phyloP scores from a whole-genome alignment of 2,113 vertebrate genomes.

The Ameiurus melas region DNA sequence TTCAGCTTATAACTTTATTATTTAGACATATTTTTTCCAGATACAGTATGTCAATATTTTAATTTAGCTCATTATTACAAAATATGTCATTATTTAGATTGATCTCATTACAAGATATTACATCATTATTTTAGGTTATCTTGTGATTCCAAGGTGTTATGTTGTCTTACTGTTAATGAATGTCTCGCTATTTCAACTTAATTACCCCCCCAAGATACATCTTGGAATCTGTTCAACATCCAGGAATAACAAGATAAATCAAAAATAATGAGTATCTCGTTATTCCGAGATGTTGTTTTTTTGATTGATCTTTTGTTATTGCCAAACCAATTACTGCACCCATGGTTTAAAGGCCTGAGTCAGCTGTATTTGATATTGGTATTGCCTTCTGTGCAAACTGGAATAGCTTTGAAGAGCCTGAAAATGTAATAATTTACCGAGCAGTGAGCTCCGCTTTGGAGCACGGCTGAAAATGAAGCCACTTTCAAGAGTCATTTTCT shows the following conservation, averaged over 20 bases:
- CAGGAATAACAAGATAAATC: no score
- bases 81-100: neutral
- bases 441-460: neutral
- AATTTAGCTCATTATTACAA: neutral
- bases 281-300: neutral
- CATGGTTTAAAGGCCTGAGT: neutral
- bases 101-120: neutral
- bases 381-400: neutral
- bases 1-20: no score
- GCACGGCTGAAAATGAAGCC: neutral
- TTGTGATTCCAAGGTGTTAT: no score
- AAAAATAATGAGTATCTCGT: neutral
- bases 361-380: neutral
- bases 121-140: no score
- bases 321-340: neutral
- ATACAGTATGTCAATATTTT: neutral
- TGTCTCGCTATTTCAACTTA: no score
- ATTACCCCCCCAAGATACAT: no score
- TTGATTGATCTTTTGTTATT: neutral
- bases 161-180: no score
- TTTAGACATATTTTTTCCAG: neutral
- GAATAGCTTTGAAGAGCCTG: neutral
- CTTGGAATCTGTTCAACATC: no score
- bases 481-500: conserved; percentile 5
- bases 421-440: conserved; percentile 6